Conservation (phyloP, 2,797 vertebrate genomes). For the Orientallactaga sibirica region DNA sequence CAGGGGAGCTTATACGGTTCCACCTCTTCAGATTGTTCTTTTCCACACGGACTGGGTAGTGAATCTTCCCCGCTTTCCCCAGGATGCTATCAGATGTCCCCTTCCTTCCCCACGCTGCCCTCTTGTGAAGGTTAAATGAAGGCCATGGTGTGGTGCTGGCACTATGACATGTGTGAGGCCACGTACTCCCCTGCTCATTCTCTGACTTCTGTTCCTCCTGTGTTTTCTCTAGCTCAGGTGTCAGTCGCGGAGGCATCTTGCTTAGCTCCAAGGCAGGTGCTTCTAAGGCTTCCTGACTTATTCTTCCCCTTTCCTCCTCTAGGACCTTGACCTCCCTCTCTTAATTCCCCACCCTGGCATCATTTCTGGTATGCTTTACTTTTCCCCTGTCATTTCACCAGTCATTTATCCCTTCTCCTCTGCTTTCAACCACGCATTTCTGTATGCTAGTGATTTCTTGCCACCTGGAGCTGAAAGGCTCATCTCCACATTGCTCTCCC, state of each 20-base stretch:
- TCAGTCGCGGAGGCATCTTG: background rate
- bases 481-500: background rate
- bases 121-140: background rate
- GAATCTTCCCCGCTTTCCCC: background rate
- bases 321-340: background rate
- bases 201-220: background rate
- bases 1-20: accelerated
- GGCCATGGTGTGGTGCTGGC: accelerated
- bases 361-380: accelerated
- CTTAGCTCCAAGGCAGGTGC: too few relatives aligned
- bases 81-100: background rate
- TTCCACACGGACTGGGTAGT: background rate
- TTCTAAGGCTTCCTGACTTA: background rate
- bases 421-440: background rate
- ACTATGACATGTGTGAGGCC: accelerated
- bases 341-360: background rate
- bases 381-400: background rate
- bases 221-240: background rate
- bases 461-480: background rate
- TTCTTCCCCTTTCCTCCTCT: background rate
- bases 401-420: background rate
- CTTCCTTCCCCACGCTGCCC: background rate
- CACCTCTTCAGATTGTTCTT: background rate
- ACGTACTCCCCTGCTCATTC: background rate
- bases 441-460: background rate